phyloP scores from a whole-genome alignment of 2,888 invertebrate species.

The Chaetogeoica ovagalla region DNA sequence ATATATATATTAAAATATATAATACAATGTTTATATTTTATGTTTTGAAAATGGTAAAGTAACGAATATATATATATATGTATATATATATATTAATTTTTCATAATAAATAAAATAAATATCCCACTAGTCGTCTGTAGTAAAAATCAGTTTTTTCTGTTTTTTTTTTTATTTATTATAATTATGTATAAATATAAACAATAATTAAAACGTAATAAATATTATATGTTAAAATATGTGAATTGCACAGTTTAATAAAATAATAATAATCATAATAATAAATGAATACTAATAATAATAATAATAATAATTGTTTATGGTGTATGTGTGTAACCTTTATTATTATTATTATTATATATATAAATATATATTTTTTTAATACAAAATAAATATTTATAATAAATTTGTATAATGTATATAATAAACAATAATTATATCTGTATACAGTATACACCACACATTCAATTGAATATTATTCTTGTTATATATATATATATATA shows the following conservation, averaged over 20 bases:
- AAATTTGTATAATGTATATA: slow-evolving; percentile 26
- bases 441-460: background rate
- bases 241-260: slow-evolving; percentile 49
- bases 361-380: slow-evolving; percentile 11
- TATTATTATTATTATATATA: background rate
- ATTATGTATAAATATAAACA: background rate
- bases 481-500: background rate
- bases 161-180: background rate
- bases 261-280: slow-evolving; percentile 40
- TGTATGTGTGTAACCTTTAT: slow-evolving; percentile 17
- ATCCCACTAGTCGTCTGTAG: background rate
- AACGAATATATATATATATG: slow-evolving; percentile 18
- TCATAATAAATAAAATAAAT: background rate
- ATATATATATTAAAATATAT: background rate
- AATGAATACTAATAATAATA: slow-evolving; percentile 24
- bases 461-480: slow-evolving; percentile 22
- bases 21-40: slow-evolving; percentile 32
- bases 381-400: slow-evolving; percentile 40
- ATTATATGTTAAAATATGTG: slow-evolving; percentile 13
- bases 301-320: slow-evolving; percentile 43
- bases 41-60: slow-evolving; percentile 43
- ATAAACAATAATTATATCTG: background rate
- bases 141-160: background rate
- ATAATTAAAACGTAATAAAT: slow-evolving; percentile 39
- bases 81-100: background rate